Conservation (phyloP, 2,888 invertebrate genomes). For the Eledone cirrhosa region DNA sequence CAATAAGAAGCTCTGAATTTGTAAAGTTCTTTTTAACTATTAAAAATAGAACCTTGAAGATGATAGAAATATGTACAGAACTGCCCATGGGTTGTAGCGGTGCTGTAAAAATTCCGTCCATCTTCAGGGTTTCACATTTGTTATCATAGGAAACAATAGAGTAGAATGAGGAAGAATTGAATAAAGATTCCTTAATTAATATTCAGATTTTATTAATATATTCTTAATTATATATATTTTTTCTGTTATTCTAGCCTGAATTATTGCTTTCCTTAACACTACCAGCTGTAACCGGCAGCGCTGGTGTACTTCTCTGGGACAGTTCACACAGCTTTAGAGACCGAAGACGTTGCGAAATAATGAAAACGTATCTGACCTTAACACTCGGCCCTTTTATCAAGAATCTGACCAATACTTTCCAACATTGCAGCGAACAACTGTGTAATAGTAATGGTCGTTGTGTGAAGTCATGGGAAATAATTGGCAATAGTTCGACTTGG, state of each 20-base stretch:
- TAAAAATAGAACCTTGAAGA: no score
- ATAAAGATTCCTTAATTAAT: background rate
- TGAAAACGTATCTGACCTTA: slow-evolving; percentile 43
- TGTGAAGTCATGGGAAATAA: no score
- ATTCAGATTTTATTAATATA: background rate
- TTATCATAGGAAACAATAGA: no score
- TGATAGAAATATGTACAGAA: no score
- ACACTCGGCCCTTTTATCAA: slow-evolving; percentile 50
- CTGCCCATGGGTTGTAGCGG: no score
- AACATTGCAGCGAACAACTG: slow-evolving; percentile 34
- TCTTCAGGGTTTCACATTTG: no score
- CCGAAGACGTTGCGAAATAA: slow-evolving; percentile 40
- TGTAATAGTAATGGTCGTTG: slow-evolving; percentile 47
- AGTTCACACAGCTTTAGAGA: slow-evolving; percentile 39
- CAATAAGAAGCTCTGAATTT: no score
- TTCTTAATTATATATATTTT: background rate
- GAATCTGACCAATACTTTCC: slow-evolving; percentile 38
- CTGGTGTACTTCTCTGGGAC: slow-evolving; percentile 56
- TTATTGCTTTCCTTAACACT: slow-evolving; percentile 45
- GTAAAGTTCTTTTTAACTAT: no score
- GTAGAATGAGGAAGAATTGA: no score
- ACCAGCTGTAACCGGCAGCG: slow-evolving; percentile 47
- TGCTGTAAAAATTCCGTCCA: no score
- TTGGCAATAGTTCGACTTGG: no score
- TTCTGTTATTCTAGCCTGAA: slow-evolving; percentile 43